phyloP scores from a whole-genome alignment of 2,797 vertebrate genomes.

The Spheniscus humboldti region DNA sequence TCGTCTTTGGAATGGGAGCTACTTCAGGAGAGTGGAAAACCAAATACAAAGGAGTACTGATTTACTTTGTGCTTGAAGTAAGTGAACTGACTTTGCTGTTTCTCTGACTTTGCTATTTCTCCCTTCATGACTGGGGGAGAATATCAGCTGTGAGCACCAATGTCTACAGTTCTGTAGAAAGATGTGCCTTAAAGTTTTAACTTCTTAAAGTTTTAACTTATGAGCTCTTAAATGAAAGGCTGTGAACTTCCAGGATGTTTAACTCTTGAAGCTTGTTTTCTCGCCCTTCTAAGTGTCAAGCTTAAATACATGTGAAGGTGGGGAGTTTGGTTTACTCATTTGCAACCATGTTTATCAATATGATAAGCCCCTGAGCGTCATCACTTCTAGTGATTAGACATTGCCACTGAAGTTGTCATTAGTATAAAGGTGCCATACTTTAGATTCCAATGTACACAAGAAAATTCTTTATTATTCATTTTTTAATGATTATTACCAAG shows the following conservation, averaged over 20 bases:
- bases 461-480: neutral
- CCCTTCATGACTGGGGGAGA: neutral
- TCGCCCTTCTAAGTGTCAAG: neutral
- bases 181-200: neutral
- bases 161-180: neutral
- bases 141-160: neutral
- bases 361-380: neutral
- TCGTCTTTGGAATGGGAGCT: constrained; percentile 1
- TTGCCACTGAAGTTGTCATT: neutral
- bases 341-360: neutral
- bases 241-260: neutral
- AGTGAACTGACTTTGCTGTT: neutral
- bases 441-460: neutral
- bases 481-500: neutral
- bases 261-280: neutral
- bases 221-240: neutral
- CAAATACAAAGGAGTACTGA: constrained; percentile 7
- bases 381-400: neutral
- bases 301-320: neutral
- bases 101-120: neutral
- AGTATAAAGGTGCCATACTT: neutral
- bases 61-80: neutral
- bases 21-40: neutral
- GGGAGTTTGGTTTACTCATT: neutral
- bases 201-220: neutral